These are phyloP conservation scores for Trachymyrmex cornetzi DNA, from an alignment of 1,140 invertebrate species.

Conservation along the genomic window DNA sequence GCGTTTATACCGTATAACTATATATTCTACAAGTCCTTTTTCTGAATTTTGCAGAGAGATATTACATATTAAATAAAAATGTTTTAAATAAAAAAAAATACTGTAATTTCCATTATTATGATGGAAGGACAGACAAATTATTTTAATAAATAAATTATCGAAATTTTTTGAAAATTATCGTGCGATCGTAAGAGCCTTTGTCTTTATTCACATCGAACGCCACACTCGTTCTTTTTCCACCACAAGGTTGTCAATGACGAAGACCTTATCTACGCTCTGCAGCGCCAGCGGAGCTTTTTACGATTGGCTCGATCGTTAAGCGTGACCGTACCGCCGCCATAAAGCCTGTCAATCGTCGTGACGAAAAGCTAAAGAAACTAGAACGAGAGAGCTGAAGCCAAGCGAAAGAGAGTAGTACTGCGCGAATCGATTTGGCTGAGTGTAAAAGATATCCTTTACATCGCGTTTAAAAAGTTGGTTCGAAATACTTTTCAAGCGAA, in stretches of 20 bases:
- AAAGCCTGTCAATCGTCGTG: conserved; percentile 69
- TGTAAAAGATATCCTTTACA: conserved; percentile 9
- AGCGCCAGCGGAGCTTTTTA: conserved; percentile 62
- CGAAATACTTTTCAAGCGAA: not conserved
- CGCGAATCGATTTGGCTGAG: conserved; percentile 23
- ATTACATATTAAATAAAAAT: not conserved
- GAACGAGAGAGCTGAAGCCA: conserved; percentile 39
- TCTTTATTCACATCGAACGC: conserved; percentile 12
- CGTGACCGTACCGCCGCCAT: conserved; percentile 51
- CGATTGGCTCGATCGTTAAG: conserved; percentile 72
- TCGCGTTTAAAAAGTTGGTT: conserved; percentile 15
- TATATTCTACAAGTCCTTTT: not conserved
- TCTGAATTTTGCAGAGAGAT: not conserved
- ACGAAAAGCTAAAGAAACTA: conserved; percentile 60
- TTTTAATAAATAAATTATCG: not conserved
- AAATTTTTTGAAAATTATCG: not conserved
- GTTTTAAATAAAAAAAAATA: not conserved
- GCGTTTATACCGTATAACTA: not conserved
- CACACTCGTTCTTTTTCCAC: conserved; percentile 7
- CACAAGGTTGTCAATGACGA: conserved; percentile 59
- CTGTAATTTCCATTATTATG: not conserved
- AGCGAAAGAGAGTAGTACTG: conserved; percentile 24
- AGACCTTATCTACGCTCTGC: conserved; percentile 68
- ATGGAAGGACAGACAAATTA: not conserved
- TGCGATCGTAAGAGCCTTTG: not conserved